Base-by-base conservation (phyloP, 2,888 invertebrate genomes). In the Oscheius sp. region DNA sequence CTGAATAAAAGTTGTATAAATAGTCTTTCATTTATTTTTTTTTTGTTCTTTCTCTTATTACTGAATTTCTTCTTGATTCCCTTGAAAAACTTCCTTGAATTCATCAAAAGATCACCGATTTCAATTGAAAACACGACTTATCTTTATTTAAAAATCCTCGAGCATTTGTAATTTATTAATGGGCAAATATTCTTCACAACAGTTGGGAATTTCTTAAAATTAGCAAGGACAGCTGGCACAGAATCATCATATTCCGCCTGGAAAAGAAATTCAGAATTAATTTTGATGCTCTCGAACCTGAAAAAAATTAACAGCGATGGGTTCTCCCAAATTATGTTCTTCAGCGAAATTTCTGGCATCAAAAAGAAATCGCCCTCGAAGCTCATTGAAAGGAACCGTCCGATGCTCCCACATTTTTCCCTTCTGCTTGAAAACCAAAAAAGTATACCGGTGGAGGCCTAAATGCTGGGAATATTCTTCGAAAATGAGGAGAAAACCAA, bases 181-280 rank as follows among this genome's bases (percentile, higher is more conserved):
- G 55, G 55, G 21, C 55, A 55, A 21, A 55, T 55, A 55, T 55
- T 55, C 25, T 55, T 55, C 3, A 55, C 5, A 5, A 55, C 21
- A 3, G 21, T 21, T 23, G 55, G 55, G 25, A 21, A 25, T 25
- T 55, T 55, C 12, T 5, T 43, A 43, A 61, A 61, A 41, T 43
- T 61, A 1, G 6, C 43, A 89, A 95, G 94, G 2, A 95, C 90
- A 74, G 92, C 91, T 0, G 95, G 95, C 0, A 95, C 95, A 86
- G 94, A 95, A 82, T 93, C 93, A 88, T 95, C 95, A 89, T 92
- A 95, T 88, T 94, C 92, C 0, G 95, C 94, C 88, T 93, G 93
- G 21, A 81, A 55, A 5, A 5, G 21, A 6, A 55, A 25, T 25
- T n/a, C n/a, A n/a, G 25, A 21, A 49, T 13, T 13, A 18, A 49